A percentile compares a stretch with the other conserved stretches of the same genome.
Evolutionary conservation across 2,113 vertebrate genomes (phyloP).

Genomic region (Percopsis transmontana): DNA sequence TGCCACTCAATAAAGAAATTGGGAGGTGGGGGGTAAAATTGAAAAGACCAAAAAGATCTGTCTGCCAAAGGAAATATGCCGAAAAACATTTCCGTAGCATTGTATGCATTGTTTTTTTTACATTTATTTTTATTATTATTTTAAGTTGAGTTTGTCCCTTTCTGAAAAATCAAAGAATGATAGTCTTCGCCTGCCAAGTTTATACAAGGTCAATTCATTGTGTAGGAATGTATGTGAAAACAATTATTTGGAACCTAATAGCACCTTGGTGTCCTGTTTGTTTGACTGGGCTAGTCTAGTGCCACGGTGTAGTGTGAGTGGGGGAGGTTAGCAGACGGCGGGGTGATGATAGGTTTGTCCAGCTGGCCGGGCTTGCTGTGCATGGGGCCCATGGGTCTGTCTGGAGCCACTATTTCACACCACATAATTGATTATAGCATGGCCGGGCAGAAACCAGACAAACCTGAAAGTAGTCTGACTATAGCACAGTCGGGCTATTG

Average conservation of each 20-base stretch:
- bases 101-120: too few species aligned
- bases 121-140: conserved; percentile 16
- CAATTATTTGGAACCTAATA: not conserved
- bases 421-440: conserved; percentile 43
- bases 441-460: conserved; percentile 53
- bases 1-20: conserved; percentile 14
- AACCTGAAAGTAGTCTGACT: conserved; percentile 46
- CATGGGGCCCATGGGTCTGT: conserved; percentile 44
- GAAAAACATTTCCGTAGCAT: conserved; percentile 4
- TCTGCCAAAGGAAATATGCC: conserved; percentile 23
- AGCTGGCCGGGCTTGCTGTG: conserved; percentile 59
- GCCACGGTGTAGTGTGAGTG: conserved; percentile 53
- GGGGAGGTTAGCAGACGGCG: conserved; percentile 25
- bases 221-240: conserved; percentile 2
- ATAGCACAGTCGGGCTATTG: conserved; percentile 38
- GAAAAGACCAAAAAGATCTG: conserved; percentile 3
- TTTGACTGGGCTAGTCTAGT: conserved; percentile 46
- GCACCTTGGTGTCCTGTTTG: conserved; percentile 52
- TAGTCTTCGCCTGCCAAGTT: conserved; percentile 42
- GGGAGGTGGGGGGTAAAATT: not conserved
- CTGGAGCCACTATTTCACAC: conserved; percentile 53
- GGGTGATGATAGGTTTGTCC: conserved; percentile 64
- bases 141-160: conserved; percentile 52
- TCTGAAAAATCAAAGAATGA: conserved; percentile 36
- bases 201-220: conserved; percentile 32